Evolutionary conservation across 2,888 invertebrate species (phyloP).

Genomic region (Aporophyla nigra): DNA sequence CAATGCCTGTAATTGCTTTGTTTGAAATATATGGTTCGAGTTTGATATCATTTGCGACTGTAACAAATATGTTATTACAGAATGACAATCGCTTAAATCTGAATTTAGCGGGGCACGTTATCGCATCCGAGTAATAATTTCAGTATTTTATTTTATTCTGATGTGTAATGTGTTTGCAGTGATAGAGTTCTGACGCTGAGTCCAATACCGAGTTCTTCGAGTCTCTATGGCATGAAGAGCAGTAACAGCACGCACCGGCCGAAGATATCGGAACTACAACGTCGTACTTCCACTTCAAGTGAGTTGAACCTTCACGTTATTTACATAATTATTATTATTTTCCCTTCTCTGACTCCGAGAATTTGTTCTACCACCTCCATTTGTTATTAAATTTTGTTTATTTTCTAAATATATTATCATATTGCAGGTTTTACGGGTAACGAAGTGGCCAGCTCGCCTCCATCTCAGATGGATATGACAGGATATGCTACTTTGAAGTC

Average conservation of each 20-base stretch:
- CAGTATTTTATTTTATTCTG: background rate
- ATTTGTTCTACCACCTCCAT: background rate
- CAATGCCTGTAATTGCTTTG: too few relatives aligned
- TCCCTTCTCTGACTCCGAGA: background rate
- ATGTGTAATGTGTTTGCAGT: conserved; percentile 77
- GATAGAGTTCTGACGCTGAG: conserved; percentile 95
- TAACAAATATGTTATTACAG: too few relatives aligned
- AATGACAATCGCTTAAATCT: background rate
- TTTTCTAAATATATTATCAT: background rate
- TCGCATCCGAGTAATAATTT: background rate
- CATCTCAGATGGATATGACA: conserved; percentile 94
- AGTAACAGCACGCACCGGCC: conserved; percentile 82
- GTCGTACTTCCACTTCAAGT: conserved; percentile 91
- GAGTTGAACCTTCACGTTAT: conserved; percentile 67
- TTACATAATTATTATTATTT: background rate
- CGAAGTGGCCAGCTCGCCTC: conserved; percentile 90
- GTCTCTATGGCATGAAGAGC: conserved; percentile 91
- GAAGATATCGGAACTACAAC: conserved; percentile 87
- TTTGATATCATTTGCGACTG: too few relatives aligned
- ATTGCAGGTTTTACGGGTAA: conserved; percentile 87
- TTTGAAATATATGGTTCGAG: too few relatives aligned
- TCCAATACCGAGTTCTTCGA: conserved; percentile 96
- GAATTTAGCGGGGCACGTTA: background rate
- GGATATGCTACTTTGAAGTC: conserved; percentile 94
- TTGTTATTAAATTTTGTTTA: background rate